A percentile compares a stretch with the other conserved stretches of the same genome.
Conservation (phyloP, 2,797 vertebrate species). For the Galago senegalensis region DNA sequence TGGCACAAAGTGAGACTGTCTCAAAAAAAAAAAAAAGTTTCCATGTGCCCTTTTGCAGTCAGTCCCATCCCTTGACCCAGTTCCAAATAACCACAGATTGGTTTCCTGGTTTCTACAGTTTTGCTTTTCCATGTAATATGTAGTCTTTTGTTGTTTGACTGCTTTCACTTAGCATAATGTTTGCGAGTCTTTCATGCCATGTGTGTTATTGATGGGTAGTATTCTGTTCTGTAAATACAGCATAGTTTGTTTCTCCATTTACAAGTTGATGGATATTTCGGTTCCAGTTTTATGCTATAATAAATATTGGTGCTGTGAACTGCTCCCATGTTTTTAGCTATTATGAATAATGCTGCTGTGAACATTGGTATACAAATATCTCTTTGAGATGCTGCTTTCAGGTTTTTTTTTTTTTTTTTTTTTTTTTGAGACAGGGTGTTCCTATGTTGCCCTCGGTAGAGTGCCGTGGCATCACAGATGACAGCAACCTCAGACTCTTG, state of each 20-base stretch:
- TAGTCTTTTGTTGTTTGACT: constrained; percentile 56
- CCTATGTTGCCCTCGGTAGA: too few relatives aligned
- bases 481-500: too few relatives aligned
- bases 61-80: background rate
- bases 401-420: background rate
- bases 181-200: constrained; percentile 20
- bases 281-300: constrained; percentile 54
- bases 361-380: background rate
- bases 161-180: constrained; percentile 7
- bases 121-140: background rate
- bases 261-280: background rate
- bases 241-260: background rate
- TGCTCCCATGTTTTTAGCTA: background rate
- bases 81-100: background rate
- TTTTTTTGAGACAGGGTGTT: background rate
- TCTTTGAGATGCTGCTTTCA: background rate
- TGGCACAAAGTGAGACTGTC: too few relatives aligned
- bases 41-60: background rate
- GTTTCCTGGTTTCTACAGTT: background rate
- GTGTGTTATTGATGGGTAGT: constrained; percentile 17
- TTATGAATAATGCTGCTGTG: constrained; percentile 3
- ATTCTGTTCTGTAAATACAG: background rate
- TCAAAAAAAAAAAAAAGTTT: background rate
- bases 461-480: too few relatives aligned
- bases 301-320: background rate